phyloP scores from a whole-genome alignment of 2,113 vertebrate genomes.

The Caranx melampygus region DNA sequence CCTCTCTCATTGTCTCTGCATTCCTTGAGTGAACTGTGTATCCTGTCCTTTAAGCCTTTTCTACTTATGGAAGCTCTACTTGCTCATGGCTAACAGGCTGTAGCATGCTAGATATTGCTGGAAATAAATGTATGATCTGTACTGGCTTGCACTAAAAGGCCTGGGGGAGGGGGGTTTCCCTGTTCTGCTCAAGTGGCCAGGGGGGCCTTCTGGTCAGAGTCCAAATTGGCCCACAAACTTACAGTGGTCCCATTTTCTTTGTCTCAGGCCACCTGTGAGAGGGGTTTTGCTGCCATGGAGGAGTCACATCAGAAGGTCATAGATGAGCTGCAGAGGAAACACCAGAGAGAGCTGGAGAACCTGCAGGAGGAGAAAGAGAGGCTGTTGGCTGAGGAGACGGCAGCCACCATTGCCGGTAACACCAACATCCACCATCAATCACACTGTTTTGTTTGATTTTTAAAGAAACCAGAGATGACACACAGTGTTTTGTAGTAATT shows the following conservation, averaged over 20 bases:
- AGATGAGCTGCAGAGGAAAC: conserved; percentile 86
- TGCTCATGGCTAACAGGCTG: conserved; percentile 70
- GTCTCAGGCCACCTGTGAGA: conserved; percentile 85
- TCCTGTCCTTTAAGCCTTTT: conserved; percentile 63
- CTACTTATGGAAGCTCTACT: conserved; percentile 67
- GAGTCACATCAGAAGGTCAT: conserved; percentile 88
- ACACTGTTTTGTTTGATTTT: background rate
- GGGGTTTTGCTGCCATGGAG: conserved; percentile 87
- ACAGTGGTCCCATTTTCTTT: conserved; percentile 20
- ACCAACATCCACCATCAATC: background rate
- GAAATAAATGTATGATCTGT: conserved; percentile 25
- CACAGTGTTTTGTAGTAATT: background rate
- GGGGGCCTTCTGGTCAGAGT: conserved; percentile 39
- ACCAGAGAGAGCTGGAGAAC: conserved; percentile 87
- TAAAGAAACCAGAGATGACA: too few species aligned
- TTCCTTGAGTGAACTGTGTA: conserved; percentile 41
- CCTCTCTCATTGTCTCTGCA: conserved; percentile 29
- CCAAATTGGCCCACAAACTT: conserved; percentile 28
- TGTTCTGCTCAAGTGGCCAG: conserved; percentile 23
- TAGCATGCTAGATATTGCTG: conserved; percentile 58
- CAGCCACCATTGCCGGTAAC: conserved; percentile 85
- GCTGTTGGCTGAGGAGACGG: conserved; percentile 85
- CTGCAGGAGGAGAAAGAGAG: conserved; percentile 86
- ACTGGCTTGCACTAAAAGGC: background rate
- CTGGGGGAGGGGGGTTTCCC: conserved; percentile 1